These are phyloP conservation scores for Sarcophaga variegata DNA, from an alignment of 2,888 invertebrate genomes.

Conservation along the genomic window DNA sequence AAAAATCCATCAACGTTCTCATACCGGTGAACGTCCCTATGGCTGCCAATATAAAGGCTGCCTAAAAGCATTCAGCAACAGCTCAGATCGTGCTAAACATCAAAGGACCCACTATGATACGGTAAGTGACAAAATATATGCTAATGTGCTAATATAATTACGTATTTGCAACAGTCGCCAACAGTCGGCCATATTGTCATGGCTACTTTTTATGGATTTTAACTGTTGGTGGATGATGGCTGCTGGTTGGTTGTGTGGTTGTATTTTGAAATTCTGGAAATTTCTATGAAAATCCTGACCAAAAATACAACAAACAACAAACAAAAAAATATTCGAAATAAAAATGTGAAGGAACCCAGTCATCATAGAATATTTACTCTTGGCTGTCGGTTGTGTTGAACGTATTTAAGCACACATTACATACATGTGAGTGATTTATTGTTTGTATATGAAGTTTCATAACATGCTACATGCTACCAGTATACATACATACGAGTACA, in stretches of 20 bases:
- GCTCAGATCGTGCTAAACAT: conserved; percentile 98
- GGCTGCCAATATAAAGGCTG: conserved; percentile 96
- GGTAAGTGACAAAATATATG: conserved; percentile 84
- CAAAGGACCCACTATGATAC: conserved; percentile 99
- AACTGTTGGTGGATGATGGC: not conserved
- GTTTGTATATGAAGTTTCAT: conserved; percentile 44
- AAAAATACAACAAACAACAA: conserved; percentile 12
- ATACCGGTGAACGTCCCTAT: conserved; percentile 98
- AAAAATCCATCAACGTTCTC: conserved; percentile 97
- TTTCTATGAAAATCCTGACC: conserved; percentile 34
- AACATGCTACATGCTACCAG: conserved; percentile 45
- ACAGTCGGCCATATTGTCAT: not conserved
- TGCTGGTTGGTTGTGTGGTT: no score
- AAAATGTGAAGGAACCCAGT: conserved; percentile 17
- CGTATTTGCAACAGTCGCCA: not conserved
- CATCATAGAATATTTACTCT: conserved; percentile 35
- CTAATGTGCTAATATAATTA: conserved; percentile 46
- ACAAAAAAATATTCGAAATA: conserved; percentile 7
- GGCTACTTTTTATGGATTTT: not conserved
- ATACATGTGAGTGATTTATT: conserved; percentile 62
- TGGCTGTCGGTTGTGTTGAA: conserved; percentile 14
- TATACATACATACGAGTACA: not conserved
- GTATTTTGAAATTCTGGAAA: conserved; percentile 1
- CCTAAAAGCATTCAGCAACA: conserved; percentile 98
- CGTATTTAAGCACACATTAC: conserved; percentile 41